A percentile compares a stretch with the other conserved stretches of the same genome.
Conservation (phyloP, 2,888 invertebrate species). For the Onthophagus sagittarius region DNA sequence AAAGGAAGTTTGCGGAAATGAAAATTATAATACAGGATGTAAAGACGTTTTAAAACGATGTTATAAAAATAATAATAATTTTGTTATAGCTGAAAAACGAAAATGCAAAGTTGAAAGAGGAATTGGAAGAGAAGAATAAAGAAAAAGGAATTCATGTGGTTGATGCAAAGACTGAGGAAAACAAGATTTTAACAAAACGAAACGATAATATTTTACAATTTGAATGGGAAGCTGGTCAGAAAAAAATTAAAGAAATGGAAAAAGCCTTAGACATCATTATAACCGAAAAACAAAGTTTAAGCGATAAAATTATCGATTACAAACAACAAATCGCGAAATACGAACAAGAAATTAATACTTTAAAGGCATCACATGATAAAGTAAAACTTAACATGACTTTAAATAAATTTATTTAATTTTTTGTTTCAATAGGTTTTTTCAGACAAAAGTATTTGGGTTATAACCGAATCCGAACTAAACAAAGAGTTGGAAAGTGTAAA, state of each 20-base stretch:
- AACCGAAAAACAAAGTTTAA: slow-evolving; percentile 18
- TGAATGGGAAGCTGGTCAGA: slow-evolving; percentile 34
- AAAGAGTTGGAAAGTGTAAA: not conserved
- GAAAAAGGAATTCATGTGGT: slow-evolving; percentile 44
- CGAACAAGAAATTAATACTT: not conserved
- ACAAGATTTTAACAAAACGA: slow-evolving; percentile 6
- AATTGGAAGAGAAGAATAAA: slow-evolving; percentile 21
- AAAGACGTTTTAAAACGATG: slow-evolving; percentile 31
- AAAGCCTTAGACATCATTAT: slow-evolving; percentile 23
- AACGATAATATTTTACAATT: slow-evolving; percentile 32
- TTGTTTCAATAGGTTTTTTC: not conserved
- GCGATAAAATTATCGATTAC: slow-evolving; percentile 2
- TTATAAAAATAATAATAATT: slow-evolving; percentile 14
- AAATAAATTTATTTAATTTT: not conserved
- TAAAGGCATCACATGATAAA: not conserved
- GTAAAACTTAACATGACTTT: not conserved
- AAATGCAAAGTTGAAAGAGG: slow-evolving; percentile 28
- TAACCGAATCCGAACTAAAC: not conserved
- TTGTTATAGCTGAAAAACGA: slow-evolving; percentile 36
- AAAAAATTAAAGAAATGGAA: slow-evolving; percentile 34
- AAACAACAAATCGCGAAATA: not conserved
- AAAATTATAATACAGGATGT: slow-evolving; percentile 41
- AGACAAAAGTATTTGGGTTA: slow-evolving; percentile 7
- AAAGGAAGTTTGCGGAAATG: slow-evolving; percentile 64
- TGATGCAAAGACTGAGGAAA: slow-evolving; percentile 19